Conservation (phyloP, 2,797 vertebrate species). For the Onychomys arenicola region DNA sequence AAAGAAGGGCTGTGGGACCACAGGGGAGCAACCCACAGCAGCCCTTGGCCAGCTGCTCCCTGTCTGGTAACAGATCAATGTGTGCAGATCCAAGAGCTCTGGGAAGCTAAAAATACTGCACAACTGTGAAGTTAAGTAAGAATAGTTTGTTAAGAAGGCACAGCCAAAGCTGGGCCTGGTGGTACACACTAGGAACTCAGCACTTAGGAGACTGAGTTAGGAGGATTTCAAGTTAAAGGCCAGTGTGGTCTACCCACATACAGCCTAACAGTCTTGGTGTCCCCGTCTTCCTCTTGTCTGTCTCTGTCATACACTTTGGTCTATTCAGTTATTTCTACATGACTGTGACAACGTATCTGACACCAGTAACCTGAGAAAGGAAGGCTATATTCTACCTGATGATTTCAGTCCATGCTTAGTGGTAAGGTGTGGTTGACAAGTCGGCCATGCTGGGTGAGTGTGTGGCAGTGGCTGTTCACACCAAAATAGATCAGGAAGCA, state of each 20-base stretch:
- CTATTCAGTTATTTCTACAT: not conserved
- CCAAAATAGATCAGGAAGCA: not conserved
- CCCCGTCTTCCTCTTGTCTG: not conserved
- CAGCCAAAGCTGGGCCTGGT: not conserved
- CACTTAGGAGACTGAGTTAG: not conserved
- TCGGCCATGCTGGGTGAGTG: too few species aligned
- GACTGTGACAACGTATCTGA: not conserved
- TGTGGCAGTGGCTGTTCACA: not conserved
- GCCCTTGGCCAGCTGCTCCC: not conserved
- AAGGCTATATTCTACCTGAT: not conserved
- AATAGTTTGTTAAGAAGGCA: not conserved
- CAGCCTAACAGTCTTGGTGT: not conserved
- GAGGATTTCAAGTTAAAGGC: not conserved
- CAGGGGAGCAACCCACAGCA: not conserved
- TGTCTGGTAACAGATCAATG: not conserved
- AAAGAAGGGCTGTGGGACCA: not conserved
- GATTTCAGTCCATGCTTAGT: not conserved
- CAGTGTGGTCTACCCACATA: not conserved
- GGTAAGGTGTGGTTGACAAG: not conserved
- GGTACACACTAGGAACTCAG: not conserved
- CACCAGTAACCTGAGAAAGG: not conserved
- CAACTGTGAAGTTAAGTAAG: not conserved
- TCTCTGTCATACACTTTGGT: not conserved
- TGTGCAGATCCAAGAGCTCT: not conserved
- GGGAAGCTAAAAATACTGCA: not conserved